Base-by-base conservation (phyloP, 2,797 vertebrate species). In the Epinephelus awoara region DNA sequence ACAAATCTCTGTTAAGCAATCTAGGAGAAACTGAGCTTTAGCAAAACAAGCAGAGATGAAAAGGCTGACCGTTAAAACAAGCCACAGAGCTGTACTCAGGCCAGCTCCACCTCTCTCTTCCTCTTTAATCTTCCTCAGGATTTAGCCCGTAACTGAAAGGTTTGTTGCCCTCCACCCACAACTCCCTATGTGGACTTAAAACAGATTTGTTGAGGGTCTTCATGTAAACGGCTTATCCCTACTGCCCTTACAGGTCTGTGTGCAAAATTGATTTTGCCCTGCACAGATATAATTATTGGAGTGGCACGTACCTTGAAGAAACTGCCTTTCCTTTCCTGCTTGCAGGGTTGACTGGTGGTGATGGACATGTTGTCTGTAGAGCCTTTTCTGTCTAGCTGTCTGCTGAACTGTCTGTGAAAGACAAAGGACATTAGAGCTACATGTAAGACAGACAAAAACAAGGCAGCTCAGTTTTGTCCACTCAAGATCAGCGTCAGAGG, bases 221-320 rank as follows among this genome's bases (percentile, higher is more conserved):
- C 17, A n/a, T 38, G 42, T 29, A 50, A 63, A 69, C 55, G 11
- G 25, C 21, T 50, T 21, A 29, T 50, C 12, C 6, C n/a, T 34
- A 6, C 15, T 50, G 7, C 58, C 23, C 44, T 49, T n/a, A 40
- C 49, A 34, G 13, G 11, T 61, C 55, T 58, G 15, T 55, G 3
- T 34, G 42, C n/a, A 19, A 50, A 49, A 15, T 21, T 15, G 9
- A 56, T 42, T 27, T 62, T 61, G 19, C 23, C 27, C 2, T 50
- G 29, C 15, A 29, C 5, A 54, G 3, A 23, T 34, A 0, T 47
- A n/a, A 40, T 29, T 8, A 68, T 49, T 46, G 34, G 66, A 63
- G 65, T 68, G 40, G 50, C 38, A 81, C 77, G 29, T 96, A 99
- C 98, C 97, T 99, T 98, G 90, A 99, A 98, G 94, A 98, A 99